Conservation (phyloP, 2,888 invertebrate species). For the Lathronympha strigana region DNA sequence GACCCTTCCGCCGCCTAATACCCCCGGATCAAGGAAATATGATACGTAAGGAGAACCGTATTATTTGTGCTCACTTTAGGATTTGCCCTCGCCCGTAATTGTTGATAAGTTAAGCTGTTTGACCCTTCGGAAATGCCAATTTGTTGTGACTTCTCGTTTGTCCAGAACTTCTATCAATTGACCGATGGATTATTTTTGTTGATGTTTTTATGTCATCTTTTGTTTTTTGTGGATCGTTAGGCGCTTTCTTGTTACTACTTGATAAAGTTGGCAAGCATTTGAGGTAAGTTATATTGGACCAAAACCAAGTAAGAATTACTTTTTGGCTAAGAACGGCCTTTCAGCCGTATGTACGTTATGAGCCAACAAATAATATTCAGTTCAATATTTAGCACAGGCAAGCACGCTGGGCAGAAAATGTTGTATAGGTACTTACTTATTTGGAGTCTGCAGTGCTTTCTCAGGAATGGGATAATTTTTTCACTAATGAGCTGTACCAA, state of each 20-base stretch:
- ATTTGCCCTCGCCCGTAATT: slow-evolving; percentile 62
- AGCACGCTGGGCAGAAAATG: no score
- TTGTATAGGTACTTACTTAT: no score
- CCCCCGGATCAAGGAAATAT: slow-evolving; percentile 79
- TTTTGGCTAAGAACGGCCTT: no score
- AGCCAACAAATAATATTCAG: no score
- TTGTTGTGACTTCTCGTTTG: slow-evolving; percentile 69
- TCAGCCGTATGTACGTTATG: no score
- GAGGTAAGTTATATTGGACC: neutral
- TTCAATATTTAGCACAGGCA: no score
- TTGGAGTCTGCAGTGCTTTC: no score
- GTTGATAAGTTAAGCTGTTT: slow-evolving; percentile 72
- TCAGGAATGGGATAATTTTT: no score
- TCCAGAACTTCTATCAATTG: slow-evolving; percentile 47
- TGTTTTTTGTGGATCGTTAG: slow-evolving; percentile 24
- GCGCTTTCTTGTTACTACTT: neutral
- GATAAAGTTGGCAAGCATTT: neutral
- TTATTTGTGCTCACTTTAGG: slow-evolving; percentile 80
- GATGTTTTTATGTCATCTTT: slow-evolving; percentile 23
- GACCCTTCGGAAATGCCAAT: slow-evolving; percentile 75
- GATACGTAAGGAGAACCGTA: slow-evolving; percentile 71
- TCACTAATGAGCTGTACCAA: no score
- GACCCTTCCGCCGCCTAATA: slow-evolving; percentile 76
- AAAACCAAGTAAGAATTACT: no score
- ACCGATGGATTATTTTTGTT: slow-evolving; percentile 29